Evolutionary conservation across 2,797 vertebrate genomes (phyloP).

Genomic region (Sebastiscus tertius): DNA sequence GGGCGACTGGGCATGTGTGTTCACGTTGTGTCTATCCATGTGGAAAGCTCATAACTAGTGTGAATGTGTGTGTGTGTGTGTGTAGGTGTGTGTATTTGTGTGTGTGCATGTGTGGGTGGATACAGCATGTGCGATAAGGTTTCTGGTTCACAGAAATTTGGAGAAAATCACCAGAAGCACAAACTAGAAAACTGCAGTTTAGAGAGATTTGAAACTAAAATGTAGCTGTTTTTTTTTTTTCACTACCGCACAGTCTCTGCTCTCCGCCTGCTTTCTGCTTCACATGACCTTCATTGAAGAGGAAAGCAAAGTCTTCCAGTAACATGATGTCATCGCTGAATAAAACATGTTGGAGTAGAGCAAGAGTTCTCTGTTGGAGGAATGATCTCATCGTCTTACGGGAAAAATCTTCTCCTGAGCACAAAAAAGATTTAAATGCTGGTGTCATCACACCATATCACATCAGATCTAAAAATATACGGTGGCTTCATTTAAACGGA

Average conservation of each 20-base stretch:
- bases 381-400: conserved; percentile 70
- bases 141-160: conserved; percentile 72
- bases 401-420: conserved; percentile 35
- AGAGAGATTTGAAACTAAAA: conserved; percentile 24
- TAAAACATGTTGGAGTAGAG: conserved; percentile 68
- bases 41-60: conserved; percentile 56
- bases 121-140: conserved; percentile 65
- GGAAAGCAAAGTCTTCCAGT: conserved; percentile 59
- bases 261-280: conserved; percentile 34
- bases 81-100: conserved; percentile 37
- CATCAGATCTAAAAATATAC: conserved; percentile 46
- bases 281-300: conserved; percentile 51
- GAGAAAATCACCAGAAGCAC: conserved; percentile 71
- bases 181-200: conserved; percentile 49
- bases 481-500: conserved; percentile 31
- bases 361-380: conserved; percentile 42
- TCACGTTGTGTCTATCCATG: conserved; percentile 55
- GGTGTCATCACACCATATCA: conserved; percentile 51
- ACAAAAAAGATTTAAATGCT: conserved; percentile 28
- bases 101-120: conserved; percentile 55
- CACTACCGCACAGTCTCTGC: neutral
- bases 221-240: conserved; percentile 10
- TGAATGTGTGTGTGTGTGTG: conserved; percentile 30
- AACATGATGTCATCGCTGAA: conserved; percentile 77
- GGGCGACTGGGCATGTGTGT: conserved; percentile 65